These are phyloP conservation scores for Hoplostethus mediterraneus DNA, from an alignment of 2,797 vertebrate genomes.

Conservation along the genomic window DNA sequence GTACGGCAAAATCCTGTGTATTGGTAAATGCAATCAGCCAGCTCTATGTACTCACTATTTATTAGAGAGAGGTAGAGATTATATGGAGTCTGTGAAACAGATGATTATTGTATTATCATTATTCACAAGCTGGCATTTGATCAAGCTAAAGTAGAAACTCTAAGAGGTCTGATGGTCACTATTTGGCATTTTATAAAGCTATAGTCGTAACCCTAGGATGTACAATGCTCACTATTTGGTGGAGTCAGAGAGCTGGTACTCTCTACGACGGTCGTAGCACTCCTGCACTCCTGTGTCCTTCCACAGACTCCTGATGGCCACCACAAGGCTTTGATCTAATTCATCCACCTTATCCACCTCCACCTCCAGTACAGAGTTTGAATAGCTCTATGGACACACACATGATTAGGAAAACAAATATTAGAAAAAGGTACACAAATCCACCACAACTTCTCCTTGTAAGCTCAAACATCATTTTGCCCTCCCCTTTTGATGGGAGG, in stretches of 20 bases:
- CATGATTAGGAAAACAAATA: not conserved
- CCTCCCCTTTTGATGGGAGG: too few species aligned
- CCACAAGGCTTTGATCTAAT: constrained; percentile 77
- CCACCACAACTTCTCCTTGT: not conserved
- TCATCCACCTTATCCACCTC: constrained; percentile 87
- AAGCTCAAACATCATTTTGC: too few species aligned
- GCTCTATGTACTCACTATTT: too few species aligned
- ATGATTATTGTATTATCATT: not conserved
- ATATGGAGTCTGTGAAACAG: not conserved
- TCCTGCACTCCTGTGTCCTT: constrained; percentile 86
- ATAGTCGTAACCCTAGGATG: not conserved
- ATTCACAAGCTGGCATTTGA: not conserved
- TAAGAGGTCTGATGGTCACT: not conserved
- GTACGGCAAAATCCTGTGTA: too few species aligned
- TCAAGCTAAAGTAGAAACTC: too few species aligned
- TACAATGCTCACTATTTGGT: constrained; percentile 87
- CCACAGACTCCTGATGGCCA: constrained; percentile 87
- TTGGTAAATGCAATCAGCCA: too few species aligned
- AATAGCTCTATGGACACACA: constrained; percentile 75
- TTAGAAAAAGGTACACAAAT: too few species aligned
- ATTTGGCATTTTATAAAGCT: constrained; percentile 4
- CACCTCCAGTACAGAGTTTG: constrained; percentile 83
- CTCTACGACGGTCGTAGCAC: constrained; percentile 86
- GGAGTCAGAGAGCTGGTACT: constrained; percentile 90
- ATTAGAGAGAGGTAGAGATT: too few species aligned